Conservation (phyloP, 2,888 invertebrate genomes). For the Rutpela maculata region DNA sequence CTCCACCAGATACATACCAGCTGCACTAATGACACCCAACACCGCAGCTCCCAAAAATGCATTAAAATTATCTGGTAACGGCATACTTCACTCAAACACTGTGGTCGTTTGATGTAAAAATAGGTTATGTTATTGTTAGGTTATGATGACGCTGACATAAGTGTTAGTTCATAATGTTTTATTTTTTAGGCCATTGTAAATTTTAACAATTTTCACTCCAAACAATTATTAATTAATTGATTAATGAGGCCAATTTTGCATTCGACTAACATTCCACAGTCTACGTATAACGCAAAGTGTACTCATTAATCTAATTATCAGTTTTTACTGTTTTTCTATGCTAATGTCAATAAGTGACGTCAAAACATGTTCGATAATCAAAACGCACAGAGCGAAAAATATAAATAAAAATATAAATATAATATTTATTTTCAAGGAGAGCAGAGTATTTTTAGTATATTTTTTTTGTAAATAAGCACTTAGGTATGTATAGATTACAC, state of each 20-base stretch:
- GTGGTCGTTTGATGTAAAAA: background rate
- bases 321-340: background rate
- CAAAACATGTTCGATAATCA: background rate
- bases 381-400: too few relatives aligned
- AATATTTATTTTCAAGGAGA: too few relatives aligned
- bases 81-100: constrained; percentile 54
- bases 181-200: background rate
- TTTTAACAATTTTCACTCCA: background rate
- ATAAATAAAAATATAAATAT: too few relatives aligned
- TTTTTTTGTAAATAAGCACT: too few relatives aligned
- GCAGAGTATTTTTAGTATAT: too few relatives aligned
- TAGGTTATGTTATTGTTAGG: constrained; percentile 28
- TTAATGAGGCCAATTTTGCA: background rate
- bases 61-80: constrained; percentile 60
- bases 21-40: constrained; percentile 70
- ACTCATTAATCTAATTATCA: background rate
- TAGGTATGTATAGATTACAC: too few relatives aligned
- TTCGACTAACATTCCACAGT: too few relatives aligned
- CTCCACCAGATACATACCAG: constrained; percentile 69
- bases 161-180: background rate
- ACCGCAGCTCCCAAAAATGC: constrained; percentile 69
- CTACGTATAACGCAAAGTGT: background rate
- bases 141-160: constrained; percentile 22
- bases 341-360: background rate
- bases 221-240: background rate